phyloP scores from a whole-genome alignment of 2,113 vertebrate genomes.

The Eulacestoma nigropectus region DNA sequence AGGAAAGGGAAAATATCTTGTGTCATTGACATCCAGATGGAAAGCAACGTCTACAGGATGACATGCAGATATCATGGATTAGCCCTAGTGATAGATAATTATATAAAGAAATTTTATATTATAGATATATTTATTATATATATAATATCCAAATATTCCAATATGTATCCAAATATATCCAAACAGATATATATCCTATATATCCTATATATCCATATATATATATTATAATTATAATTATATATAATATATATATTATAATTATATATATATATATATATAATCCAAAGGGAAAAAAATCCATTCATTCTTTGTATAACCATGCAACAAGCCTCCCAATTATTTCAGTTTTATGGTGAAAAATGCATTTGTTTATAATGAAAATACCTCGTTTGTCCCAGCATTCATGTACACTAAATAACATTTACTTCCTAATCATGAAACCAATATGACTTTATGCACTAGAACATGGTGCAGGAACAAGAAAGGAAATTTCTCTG shows the following conservation, averaged over 20 bases:
- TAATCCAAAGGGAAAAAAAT: not conserved
- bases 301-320: not conserved
- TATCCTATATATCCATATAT: no score
- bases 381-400: no score
- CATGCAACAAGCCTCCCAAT: fast-evolving
- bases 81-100: not conserved
- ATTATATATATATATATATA: not conserved
- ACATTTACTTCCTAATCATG: no score
- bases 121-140: not conserved
- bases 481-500: no score
- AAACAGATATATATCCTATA: no score
- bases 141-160: not conserved
- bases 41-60: not conserved
- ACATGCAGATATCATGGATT: not conserved
- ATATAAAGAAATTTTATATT: no score
- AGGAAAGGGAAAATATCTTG: not conserved
- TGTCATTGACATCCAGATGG: not conserved
- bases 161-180: not conserved
- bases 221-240: not conserved
- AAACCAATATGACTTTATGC: no score
- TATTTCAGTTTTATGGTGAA: not conserved
- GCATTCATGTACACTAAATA: no score
- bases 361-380: not conserved
- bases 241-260: not conserved
- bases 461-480: no score